phyloP scores from a whole-genome alignment of 37 sponge, comb jelly and placozoan species.

The Chondrilla cf. caribensis region DNA sequence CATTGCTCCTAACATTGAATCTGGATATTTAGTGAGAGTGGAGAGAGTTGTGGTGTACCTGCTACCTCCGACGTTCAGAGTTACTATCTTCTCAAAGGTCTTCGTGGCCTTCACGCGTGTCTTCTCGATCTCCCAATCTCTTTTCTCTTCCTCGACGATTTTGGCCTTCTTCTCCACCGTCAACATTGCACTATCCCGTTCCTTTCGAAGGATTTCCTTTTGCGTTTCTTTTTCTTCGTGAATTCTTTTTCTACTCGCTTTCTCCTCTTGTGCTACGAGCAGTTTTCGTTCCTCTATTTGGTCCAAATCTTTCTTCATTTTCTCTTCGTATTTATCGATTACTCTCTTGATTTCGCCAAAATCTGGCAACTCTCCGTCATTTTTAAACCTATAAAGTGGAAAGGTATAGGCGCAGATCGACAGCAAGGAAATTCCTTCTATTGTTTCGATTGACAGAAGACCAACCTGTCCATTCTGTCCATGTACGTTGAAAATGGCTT shows the following conservation, averaged over 20 bases:
- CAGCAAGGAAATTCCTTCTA: no score
- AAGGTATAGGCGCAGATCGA: no score
- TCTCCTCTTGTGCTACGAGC: background rate
- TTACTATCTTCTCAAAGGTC: slow-evolving; percentile 6
- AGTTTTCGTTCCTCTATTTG: background rate
- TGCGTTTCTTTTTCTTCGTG: background rate
- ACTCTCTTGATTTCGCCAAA: background rate
- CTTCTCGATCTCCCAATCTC: slow-evolving; percentile 13
- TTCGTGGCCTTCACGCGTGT: background rate
- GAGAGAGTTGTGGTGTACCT: slow-evolving; percentile 1
- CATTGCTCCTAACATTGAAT: slow-evolving; percentile 28
- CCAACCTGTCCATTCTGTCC: no score
- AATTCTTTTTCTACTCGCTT: background rate
- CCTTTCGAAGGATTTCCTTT: background rate
- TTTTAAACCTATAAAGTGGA: no score
- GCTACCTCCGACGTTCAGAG: slow-evolving; percentile 8
- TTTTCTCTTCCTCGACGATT: background rate
- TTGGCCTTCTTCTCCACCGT: background rate
- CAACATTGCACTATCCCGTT: background rate
- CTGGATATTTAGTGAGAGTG: slow-evolving; percentile 1
- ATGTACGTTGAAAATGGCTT: no score
- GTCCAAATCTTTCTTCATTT: background rate
- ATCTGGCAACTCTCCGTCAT: background rate
- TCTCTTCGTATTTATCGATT: background rate
- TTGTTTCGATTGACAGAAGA: no score